Base-by-base conservation (phyloP, 2,113 vertebrate genomes). In the Brachirus orientalis region DNA sequence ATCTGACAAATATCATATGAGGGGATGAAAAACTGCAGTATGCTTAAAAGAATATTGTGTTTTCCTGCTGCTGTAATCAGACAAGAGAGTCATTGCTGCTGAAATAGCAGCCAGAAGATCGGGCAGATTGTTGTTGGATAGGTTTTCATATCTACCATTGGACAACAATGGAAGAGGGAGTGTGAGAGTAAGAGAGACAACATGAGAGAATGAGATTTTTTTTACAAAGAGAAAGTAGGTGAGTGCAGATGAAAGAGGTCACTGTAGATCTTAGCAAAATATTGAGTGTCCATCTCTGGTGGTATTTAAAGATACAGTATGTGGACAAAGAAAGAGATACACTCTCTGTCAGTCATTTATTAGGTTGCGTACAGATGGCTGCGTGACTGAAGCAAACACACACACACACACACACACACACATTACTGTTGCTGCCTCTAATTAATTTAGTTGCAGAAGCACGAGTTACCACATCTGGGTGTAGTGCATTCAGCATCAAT, bases 111-210 rank as follows among this genome's bases (percentile, higher is more conserved):
- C 66, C 63, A 50, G 65, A 16, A 74, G 70, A 88, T 86, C 77
- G 84, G 80, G 72, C n/a, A 41, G 69, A 79, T 83, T 20, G 63
- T 64, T 50, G 81, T 77, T 53, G 79, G 85, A 86, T 75, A 76
- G 81, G 48, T 66, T 75, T 70, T 84, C 63, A 59, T 87, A 86
- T 89, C 87, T 73, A 53, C 57, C 79, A 85, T 89, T 83, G 81
- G 79, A 80, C 36, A 50, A 44, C 74, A 64, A 80, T 81, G 71
- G 83, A 85, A 75, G 71, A 43, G 68, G 45, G 59, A 48, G 64
- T 3, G 58, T 9, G 58, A 51, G 62, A 18, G 66, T 8, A 22
- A 65, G 40, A 62, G 41, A 46, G 46, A 50, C n/a, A n/a, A 35
- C 46, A 53, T 8, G 33, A 72, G 67, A 63, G 56, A 47, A 52